Evolutionary conservation across 1,140 invertebrate species (phyloP), one percentile per base, ranked within the genome.

Genomic region (Schlechtendalia chinensis): DNA sequence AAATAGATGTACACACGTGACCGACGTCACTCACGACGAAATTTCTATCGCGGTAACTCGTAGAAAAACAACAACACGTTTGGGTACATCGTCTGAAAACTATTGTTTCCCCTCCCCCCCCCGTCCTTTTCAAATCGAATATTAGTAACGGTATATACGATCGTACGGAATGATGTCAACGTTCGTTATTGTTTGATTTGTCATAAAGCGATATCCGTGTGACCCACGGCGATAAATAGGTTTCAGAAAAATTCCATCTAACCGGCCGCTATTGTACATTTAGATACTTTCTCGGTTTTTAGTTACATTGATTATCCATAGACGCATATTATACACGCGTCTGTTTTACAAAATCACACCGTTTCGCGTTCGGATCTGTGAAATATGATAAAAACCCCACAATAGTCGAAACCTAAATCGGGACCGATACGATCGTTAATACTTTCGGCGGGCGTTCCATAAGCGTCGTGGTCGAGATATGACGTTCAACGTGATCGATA

Each of bases 61-160:
- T 69, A 24, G 4, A 14, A 19, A 54, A 2, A 19, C 17, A 56
- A 56, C 1, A 69, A 47, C 27, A 22, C 45, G 22, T 47, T 54
- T 54, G 19, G n/a, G 19, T 14, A 39, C 47, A 50, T 50, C 24
- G 8, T 11, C 69, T 54, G 53, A 72, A 72, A 72, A 29, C 69
- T 47, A 54, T 72, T 72, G 47, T 79, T 79, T 79, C 50, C 63
- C 8, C 8, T 39, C 24, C 39, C 50, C 63, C 8, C 8, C 8
- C 24, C 39, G 22, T 77, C 32, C 29, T 77, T 79, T 79, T 79
- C 58, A 12, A 61, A 58, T 47, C 29, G 58, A 79, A 63, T 63
- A 79, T 63, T 79, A 79, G 75, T 79, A 79, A 79, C 75, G 75
- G 75, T 79, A 47, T 77, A 45, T 59, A 61, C 74, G 22, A 47